phyloP scores from a whole-genome alignment of 2,797 vertebrate species.

The Sebastes nivosus region DNA sequence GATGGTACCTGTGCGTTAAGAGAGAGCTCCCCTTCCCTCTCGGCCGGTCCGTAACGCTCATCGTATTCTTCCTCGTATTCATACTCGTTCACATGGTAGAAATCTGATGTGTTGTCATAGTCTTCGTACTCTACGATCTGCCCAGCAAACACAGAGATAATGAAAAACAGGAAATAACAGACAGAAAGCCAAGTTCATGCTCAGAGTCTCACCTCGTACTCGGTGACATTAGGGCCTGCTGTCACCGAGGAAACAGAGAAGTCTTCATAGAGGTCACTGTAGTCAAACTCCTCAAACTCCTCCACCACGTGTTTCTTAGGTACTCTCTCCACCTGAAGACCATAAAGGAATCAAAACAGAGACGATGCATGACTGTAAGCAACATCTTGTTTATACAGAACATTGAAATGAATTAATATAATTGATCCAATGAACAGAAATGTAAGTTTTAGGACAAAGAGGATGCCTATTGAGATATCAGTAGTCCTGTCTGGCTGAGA shows the following conservation, averaged over 20 bases:
- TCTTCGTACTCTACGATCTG: conserved; percentile 81
- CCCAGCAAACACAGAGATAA: neutral
- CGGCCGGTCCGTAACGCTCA: conserved; percentile 76
- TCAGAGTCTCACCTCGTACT: conserved; percentile 80
- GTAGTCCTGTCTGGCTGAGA: neutral
- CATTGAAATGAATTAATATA: neutral
- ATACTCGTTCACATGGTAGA: conserved; percentile 66
- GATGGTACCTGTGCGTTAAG: conserved; percentile 62
- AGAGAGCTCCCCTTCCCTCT: conserved; percentile 64
- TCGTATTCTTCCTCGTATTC: conserved; percentile 81
- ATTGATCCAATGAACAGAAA: neutral
- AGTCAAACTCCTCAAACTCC: conserved; percentile 78
- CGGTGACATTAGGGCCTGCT: conserved; percentile 63
- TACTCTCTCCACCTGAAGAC: conserved; percentile 62
- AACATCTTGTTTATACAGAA: neutral
- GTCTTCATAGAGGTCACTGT: conserved; percentile 69
- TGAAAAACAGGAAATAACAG: neutral
- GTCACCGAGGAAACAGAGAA: conserved; percentile 70
- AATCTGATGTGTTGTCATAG: conserved; percentile 75
- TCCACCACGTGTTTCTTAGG: conserved; percentile 69
- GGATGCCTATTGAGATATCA: neutral
- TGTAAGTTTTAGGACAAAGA: neutral
- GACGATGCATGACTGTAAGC: too few species aligned
- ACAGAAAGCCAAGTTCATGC: neutral
- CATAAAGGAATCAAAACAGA: neutral